Percentiles rank a stretch among this genome's conserved stretches.
Conservation (phyloP, 2,797 vertebrate species). For the Spheniscus humboldti region DNA sequence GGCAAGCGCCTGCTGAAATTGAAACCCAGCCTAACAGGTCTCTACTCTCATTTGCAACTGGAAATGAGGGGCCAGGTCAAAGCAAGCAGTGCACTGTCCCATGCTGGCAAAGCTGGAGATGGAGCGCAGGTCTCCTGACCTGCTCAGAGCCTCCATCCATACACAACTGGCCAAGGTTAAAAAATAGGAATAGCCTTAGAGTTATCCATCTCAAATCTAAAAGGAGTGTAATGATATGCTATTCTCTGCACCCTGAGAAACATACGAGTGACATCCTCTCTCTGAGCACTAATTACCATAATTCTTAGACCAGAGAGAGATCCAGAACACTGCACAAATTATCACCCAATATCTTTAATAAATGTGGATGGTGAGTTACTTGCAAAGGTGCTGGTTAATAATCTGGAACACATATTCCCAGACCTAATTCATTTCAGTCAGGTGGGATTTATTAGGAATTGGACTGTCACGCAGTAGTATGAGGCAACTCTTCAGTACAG, state of each 20-base stretch:
- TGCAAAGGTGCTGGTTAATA: constrained; percentile 73
- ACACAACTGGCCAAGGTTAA: constrained; percentile 15
- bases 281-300: constrained; percentile 60
- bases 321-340: constrained; percentile 70
- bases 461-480: constrained; percentile 43
- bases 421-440: constrained; percentile 70
- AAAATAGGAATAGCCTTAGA: background rate
- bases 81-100: background rate
- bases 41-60: background rate
- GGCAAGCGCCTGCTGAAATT: background rate
- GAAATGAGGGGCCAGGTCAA: background rate
- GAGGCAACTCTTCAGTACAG: constrained; percentile 44
- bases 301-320: constrained; percentile 63
- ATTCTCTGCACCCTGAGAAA: constrained; percentile 33
- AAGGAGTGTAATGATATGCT: constrained; percentile 58
- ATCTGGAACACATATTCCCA: constrained; percentile 73
- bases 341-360: constrained; percentile 72
- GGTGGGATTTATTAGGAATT: constrained; percentile 69
- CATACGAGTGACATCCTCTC: constrained; percentile 38
- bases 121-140: background rate
- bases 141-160: background rate
- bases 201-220: constrained; percentile 57
- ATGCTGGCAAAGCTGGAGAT: background rate
- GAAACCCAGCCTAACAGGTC: background rate
- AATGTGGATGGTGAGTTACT: constrained; percentile 70